Conservation (phyloP, 2,888 invertebrate species). For the Tachina grossa region DNA sequence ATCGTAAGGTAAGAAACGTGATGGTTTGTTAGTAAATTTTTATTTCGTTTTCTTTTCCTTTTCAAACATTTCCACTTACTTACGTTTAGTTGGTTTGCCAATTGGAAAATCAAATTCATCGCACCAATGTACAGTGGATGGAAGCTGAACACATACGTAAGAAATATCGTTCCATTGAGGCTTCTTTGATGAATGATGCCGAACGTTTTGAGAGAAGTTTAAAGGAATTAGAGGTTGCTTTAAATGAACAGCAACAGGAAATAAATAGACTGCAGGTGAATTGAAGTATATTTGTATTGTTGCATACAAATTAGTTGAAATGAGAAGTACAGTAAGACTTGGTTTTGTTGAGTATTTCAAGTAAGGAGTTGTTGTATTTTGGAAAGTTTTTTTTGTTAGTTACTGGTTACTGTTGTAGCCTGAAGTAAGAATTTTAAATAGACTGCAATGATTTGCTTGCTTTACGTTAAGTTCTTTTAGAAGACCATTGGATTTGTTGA, state of each 20-base stretch:
- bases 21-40: not conserved
- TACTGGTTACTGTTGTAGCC: too few species aligned
- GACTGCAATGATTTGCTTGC: too few species aligned
- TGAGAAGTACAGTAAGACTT: not conserved
- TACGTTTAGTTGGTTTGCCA: slow-evolving; percentile 85
- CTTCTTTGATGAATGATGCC: slow-evolving; percentile 87
- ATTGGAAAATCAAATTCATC: slow-evolving; percentile 91
- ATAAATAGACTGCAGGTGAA: slow-evolving; percentile 88
- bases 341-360: not conserved
- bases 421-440: too few species aligned
- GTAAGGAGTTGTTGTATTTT: not conserved
- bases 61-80: not conserved
- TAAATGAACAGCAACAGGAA: slow-evolving; percentile 88
- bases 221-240: slow-evolving; percentile 86
- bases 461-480: too few species aligned
- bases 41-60: not conserved
- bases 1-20: slow-evolving; percentile 85
- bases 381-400: too few species aligned
- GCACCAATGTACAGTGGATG: slow-evolving; percentile 90
- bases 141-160: slow-evolving; percentile 91
- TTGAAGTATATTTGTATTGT: slow-evolving; percentile 18
- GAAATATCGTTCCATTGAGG: slow-evolving; percentile 89
- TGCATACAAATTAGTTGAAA: slow-evolving; percentile 4
- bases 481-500: too few species aligned
- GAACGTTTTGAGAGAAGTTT: slow-evolving; percentile 89